Base-by-base conservation (phyloP, 2,888 invertebrate species). In the Altica lythri region DNA sequence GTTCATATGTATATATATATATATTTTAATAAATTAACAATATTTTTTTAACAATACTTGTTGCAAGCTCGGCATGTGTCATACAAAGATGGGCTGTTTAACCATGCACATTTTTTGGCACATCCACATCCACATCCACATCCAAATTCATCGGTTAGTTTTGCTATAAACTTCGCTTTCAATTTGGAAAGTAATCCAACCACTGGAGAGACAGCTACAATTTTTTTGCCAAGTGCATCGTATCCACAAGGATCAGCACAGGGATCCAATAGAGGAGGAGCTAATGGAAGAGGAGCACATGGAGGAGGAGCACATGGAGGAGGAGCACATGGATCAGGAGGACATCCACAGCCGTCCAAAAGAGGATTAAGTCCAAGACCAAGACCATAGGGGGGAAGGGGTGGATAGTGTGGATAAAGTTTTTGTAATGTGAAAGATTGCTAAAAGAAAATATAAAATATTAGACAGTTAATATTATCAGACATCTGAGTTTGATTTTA, bases 131-230 rank as follows among this genome's bases (percentile, higher is more conserved):
- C 38, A 6, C 16, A 17, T n/a, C 37, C 37, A 18, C 37, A 6
- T 17, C 2, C 30, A 0, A 14, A 5, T 14, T 55, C 44, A 3
- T 16, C 25, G 17, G 40, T 46, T n/a, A 46, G 18, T 50, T 40
- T 40, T 9, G 40, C 3, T 2, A 6, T 9, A 5, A 40, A 4
- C 9, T 35, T 55, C 22, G 50, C 50, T 27, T 55, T 55, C n/a
- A 55, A 1, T 35, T 46, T 51, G 30, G 19, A 42, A 1, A 55
- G 18, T 12, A 55, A 34, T 35, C 50, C 55, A 16, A 50, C 13
- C 4, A 37, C 37, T 8, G 53, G 53, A 6, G 53, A 47, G 3
- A 40, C 37, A 35, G 12, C 18, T 4, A 10, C 14, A 9, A n/a
- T 22, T 9, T 17, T 14, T 10, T 2, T 30, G 12, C 4, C 30